These are phyloP conservation scores for Mus spicilegus DNA, from an alignment of 2,113 vertebrate genomes.

Conservation along the genomic window DNA sequence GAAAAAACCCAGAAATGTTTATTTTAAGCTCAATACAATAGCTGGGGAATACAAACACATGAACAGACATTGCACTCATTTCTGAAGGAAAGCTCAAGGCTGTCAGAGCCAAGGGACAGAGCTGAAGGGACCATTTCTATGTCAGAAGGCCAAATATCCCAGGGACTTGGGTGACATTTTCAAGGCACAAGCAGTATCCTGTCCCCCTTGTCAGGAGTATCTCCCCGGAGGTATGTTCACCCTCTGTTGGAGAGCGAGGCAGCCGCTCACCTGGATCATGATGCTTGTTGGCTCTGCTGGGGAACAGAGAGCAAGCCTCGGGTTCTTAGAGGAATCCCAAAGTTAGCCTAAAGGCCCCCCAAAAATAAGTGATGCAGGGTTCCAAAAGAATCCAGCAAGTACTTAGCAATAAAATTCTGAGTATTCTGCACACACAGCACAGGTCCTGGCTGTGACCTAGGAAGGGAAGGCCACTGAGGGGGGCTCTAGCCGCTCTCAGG, in stretches of 20 bases:
- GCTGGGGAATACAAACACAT: neutral
- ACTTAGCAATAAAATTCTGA: neutral
- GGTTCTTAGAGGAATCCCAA: neutral
- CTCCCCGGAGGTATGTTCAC: neutral
- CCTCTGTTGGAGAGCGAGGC: neutral
- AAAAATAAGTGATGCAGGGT: neutral
- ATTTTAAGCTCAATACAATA: neutral
- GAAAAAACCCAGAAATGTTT: neutral
- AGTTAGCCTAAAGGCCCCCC: neutral
- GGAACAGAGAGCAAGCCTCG: neutral
- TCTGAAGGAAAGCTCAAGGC: neutral
- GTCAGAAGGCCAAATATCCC: neutral
- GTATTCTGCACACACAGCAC: neutral
- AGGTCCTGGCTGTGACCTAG: neutral
- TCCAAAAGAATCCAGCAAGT: neutral
- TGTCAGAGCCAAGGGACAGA: neutral
- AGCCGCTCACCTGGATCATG: neutral
- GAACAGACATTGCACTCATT: neutral
- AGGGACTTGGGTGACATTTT: neutral
- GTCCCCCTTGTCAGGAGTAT: neutral
- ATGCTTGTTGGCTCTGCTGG: neutral
- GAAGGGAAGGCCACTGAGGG: neutral
- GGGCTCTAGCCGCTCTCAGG: neutral
- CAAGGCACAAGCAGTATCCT: neutral
- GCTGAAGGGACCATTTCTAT: neutral